These are phyloP conservation scores for Drosophila rubida DNA, from an alignment of 2,888 invertebrate genomes.

Conservation along the genomic window DNA sequence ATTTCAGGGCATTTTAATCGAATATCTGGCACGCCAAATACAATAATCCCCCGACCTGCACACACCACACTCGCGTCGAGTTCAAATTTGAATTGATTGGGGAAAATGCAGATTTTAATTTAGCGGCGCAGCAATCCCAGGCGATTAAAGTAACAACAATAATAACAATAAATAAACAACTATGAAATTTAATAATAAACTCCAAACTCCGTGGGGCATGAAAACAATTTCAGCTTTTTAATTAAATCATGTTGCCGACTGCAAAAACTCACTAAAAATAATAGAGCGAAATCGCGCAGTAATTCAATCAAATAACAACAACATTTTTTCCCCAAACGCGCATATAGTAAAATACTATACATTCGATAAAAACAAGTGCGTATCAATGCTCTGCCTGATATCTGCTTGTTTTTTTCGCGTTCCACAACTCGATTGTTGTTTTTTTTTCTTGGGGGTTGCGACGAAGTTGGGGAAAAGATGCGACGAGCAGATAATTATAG, in stretches of 20 bases:
- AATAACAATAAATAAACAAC: slow-evolving; percentile 34
- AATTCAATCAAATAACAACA: slow-evolving; percentile 63
- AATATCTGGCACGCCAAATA: slow-evolving; percentile 1
- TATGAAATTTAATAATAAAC: slow-evolving; percentile 60
- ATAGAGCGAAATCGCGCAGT: slow-evolving; percentile 40
- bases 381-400: slow-evolving; percentile 3
- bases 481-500: slow-evolving; percentile 29
- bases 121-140: slow-evolving; percentile 41
- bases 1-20: slow-evolving; percentile 7
- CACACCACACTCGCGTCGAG: slow-evolving; percentile 16
- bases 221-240: slow-evolving; percentile 64
- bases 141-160: slow-evolving; percentile 38
- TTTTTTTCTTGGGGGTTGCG: background rate
- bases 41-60: background rate
- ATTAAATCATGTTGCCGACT: slow-evolving; percentile 68
- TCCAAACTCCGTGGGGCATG: slow-evolving; percentile 44
- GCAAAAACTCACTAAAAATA: slow-evolving; percentile 11
- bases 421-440: background rate
- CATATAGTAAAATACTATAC: background rate
- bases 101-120: slow-evolving; percentile 10
- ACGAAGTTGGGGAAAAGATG: slow-evolving; percentile 1
- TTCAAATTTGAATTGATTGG: slow-evolving; percentile 11
- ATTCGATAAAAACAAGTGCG: background rate
- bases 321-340: slow-evolving; percentile 11
- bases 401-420: background rate